phyloP scores from a whole-genome alignment of 2,797 vertebrate species.

The Heterohyrax brucei region DNA sequence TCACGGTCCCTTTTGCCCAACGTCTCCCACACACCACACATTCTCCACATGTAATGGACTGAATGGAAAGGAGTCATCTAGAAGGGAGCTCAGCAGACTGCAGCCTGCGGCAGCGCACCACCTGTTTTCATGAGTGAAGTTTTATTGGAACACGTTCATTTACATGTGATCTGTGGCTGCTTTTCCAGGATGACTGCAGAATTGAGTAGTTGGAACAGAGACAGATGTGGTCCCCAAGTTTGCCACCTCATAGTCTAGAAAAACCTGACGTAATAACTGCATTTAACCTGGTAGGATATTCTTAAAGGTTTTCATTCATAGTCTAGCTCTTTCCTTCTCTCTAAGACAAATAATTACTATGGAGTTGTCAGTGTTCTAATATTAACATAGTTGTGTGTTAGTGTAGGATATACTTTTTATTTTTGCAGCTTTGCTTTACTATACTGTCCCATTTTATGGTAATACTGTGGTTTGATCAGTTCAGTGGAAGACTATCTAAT shows the following conservation, averaged over 20 bases:
- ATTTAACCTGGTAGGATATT: not conserved
- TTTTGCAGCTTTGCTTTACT: not conserved
- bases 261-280: not conserved
- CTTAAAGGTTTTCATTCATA: not conserved
- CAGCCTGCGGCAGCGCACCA: not conserved
- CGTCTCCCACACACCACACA: not conserved
- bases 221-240: not conserved
- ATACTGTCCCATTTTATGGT: not conserved
- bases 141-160: not conserved
- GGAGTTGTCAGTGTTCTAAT: not conserved
- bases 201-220: not conserved
- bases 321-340: not conserved
- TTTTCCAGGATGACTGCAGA: not conserved
- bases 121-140: conserved; percentile 25
- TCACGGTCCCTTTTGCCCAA: not conserved
- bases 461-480: not conserved
- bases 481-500: not conserved
- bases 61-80: not conserved
- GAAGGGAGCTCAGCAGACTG: not conserved
- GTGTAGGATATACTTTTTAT: not conserved
- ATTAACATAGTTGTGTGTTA: not conserved
- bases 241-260: not conserved
- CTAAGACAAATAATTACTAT: not conserved
- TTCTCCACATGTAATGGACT: not conserved
- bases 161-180: not conserved